phyloP scores from a whole-genome alignment of 2,797 vertebrate species.

The Darevskia nairensis region DNA sequence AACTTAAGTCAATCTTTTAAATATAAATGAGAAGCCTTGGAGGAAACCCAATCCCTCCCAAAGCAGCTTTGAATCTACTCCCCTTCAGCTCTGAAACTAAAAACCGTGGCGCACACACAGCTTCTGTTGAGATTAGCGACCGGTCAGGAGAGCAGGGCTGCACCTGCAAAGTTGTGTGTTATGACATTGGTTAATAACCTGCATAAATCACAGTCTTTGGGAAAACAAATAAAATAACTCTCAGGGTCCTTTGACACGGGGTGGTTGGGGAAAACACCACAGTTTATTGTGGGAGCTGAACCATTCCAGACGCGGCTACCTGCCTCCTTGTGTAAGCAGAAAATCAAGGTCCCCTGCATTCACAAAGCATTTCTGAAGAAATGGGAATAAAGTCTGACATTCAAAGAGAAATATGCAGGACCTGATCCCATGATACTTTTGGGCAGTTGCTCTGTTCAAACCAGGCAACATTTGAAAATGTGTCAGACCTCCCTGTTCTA shows the following conservation, averaged over 20 bases:
- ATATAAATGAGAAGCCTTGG: not conserved
- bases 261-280: slow-evolving; percentile 72
- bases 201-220: slow-evolving; percentile 81
- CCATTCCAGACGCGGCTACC: slow-evolving; percentile 17
- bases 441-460: not conserved
- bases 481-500: not conserved
- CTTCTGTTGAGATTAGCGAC: slow-evolving; percentile 73
- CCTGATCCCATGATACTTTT: not conserved
- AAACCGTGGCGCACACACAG: slow-evolving; percentile 74
- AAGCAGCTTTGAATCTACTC: not conserved
- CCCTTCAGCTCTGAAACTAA: not conserved
- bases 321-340: slow-evolving; percentile 34
- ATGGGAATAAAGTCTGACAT: slow-evolving; percentile 30
- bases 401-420: not conserved
- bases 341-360: slow-evolving; percentile 10
- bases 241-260: slow-evolving; percentile 75
- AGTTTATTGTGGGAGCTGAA: slow-evolving; percentile 68
- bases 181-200: slow-evolving; percentile 76
- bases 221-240: slow-evolving; percentile 82
- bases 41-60: not conserved
- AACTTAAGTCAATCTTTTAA: not conserved
- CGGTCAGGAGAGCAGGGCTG: slow-evolving; percentile 76
- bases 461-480: not conserved
- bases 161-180: slow-evolving; percentile 75
- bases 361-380: slow-evolving; percentile 31